Evolutionary conservation across 2,113 vertebrate species (phyloP).

Genomic region (Oreochromis niloticus): DNA sequence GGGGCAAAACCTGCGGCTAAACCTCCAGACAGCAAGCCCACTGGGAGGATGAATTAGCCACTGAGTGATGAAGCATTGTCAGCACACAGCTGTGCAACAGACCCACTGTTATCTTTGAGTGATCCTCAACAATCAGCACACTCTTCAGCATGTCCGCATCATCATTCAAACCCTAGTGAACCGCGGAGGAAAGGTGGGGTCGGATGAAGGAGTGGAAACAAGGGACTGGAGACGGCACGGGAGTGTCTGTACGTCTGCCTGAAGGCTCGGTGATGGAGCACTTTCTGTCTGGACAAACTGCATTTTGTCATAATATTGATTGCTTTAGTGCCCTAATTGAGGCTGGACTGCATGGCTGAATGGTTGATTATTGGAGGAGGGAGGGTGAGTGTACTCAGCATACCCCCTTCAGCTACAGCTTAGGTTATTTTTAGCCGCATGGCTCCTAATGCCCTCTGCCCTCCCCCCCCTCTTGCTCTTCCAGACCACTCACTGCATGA

Average conservation of each 20-base stretch:
- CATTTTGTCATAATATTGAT: constrained; percentile 52
- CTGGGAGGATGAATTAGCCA: neutral
- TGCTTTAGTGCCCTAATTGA: constrained; percentile 52
- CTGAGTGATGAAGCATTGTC: constrained; percentile 4
- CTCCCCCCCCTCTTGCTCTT: neutral
- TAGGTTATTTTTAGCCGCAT: constrained; percentile 42
- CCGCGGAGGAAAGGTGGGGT: neutral
- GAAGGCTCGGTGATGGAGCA: constrained; percentile 2
- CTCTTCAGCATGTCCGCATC: neutral
- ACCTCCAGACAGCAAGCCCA: neutral
- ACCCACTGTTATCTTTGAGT: neutral
- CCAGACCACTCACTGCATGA: neutral
- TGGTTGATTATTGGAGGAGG: neutral
- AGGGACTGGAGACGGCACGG: neutral
- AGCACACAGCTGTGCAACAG: constrained; percentile 33
- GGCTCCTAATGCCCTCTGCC: neutral
- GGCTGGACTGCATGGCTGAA: constrained; percentile 14
- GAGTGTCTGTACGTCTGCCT: constrained; percentile 11
- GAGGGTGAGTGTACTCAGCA: neutral
- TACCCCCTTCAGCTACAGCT: constrained; percentile 7
- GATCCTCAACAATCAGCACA: constrained; percentile 10
- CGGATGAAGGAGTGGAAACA: neutral
- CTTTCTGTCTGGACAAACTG: constrained; percentile 45
- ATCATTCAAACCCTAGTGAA: neutral
- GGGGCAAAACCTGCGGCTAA: neutral